Evolutionary conservation across 2,888 invertebrate genomes (phyloP), one percentile per base, ranked within the genome.

Genomic region (Heteromyza rotundicornis): DNA sequence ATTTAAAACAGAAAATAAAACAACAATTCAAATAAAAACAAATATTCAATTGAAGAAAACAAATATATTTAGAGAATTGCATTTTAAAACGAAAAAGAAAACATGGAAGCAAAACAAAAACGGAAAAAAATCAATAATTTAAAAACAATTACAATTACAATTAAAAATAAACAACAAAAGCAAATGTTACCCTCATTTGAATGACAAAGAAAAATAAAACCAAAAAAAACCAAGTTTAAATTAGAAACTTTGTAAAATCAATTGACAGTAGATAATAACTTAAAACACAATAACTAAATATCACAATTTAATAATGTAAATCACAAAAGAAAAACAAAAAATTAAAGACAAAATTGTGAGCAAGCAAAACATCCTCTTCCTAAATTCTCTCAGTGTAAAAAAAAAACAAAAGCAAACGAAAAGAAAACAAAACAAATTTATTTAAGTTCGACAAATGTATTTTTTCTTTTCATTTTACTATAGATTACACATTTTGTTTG

Each of bases 351-450:
- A 23, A 51, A 23, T 22, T 50, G 51, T 51, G 55, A 60, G 55
- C 19, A 69, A n/a, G n/a, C n/a, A n/a, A n/a, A 72, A 74, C 68
- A 70, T 71, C 71, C 74, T 80, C 80, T 80, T 80, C 80, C 80
- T 80, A 78, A 74, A 80, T 79, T 80, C 75, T 80, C 80, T 80
- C 80, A 80, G 80, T 80, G 78, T 78, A 80, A 70, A 72, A 65
- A 68, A 60, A 65, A 67, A 68, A 68, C 51, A 64, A 60, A 20
- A 65, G 49, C 40, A 57, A 60, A 61, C 63, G n/a, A n/a, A n/a
- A n/a, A 66, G 57, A 64, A 62, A 66, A 53, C 22, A 51, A 20
- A 40, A 40, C 40, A 40, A 40, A n/a, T n/a, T n/a, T n/a, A n/a
- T n/a, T n/a, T n/a, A n/a, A n/a, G n/a, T n/a, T n/a, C n/a, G n/a